These are phyloP conservation scores for Sinocyclocheilus anophthalmus DNA, from an alignment of 2,113 vertebrate genomes.

Conservation along the genomic window DNA sequence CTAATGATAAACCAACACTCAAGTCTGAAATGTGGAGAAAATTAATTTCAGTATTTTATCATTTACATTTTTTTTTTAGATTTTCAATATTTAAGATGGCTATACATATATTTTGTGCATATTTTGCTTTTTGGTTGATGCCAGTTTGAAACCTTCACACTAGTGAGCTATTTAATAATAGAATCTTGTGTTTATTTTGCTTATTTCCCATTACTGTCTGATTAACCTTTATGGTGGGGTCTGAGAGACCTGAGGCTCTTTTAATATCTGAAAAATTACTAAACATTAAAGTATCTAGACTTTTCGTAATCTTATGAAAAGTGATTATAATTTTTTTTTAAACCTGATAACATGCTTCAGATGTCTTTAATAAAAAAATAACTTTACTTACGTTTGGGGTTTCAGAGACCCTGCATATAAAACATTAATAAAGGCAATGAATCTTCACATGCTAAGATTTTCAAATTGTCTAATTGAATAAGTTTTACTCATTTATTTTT, in stretches of 20 bases:
- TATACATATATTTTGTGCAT: conserved; percentile 34
- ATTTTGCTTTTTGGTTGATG: conserved; percentile 72
- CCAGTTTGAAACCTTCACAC: conserved; percentile 35
- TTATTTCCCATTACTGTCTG: conserved; percentile 71
- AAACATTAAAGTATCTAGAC: background rate
- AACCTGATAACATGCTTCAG: background rate
- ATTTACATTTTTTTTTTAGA: background rate
- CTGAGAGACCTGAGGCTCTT: conserved; percentile 67
- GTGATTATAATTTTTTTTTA: background rate
- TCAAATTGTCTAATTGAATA: background rate
- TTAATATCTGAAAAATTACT: conserved; percentile 4
- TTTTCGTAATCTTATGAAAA: background rate
- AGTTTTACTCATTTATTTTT: background rate
- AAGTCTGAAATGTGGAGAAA: background rate
- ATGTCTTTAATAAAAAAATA: background rate
- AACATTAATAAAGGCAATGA: background rate
- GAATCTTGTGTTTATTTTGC: conserved; percentile 68
- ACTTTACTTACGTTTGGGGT: background rate
- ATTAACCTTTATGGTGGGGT: conserved; percentile 66
- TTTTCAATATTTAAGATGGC: background rate
- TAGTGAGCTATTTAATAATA: conserved; percentile 77
- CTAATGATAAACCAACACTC: background rate
- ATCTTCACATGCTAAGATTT: background rate
- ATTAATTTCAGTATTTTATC: background rate
- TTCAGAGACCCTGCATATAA: background rate